Evolutionary conservation across 2,888 invertebrate species (phyloP).

Genomic region (Flabesymbios commensalis): DNA sequence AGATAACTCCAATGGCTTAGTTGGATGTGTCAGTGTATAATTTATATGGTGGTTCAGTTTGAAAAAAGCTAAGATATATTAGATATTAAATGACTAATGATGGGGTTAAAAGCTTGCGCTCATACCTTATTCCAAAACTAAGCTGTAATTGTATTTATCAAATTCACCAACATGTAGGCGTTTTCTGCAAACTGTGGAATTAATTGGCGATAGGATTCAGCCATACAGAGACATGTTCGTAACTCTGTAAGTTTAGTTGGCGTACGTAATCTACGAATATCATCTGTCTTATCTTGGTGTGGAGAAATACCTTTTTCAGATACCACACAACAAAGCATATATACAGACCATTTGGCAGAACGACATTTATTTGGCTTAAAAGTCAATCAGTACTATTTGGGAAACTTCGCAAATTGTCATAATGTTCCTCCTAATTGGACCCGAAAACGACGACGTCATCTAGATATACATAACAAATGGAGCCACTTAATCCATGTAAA

Average conservation of each 20-base stretch:
- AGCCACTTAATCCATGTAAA: not conserved
- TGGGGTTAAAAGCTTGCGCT: not conserved
- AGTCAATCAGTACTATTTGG: not conserved
- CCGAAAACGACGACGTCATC: constrained; percentile 4
- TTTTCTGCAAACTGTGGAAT: not conserved
- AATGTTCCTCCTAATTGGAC: not conserved
- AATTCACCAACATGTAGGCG: not conserved
- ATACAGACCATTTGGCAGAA: not conserved
- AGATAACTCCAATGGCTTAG: constrained; percentile 1
- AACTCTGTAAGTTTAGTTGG: not conserved
- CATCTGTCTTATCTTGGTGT: not conserved
- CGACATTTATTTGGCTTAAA: constrained; percentile 3
- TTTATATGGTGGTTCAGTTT: no score
- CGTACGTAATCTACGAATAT: not conserved
- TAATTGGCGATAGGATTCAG: constrained; percentile 8
- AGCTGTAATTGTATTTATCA: not conserved
- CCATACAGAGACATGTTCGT: not conserved
- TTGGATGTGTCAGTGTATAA: constrained; percentile 3
- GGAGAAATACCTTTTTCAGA: not conserved
- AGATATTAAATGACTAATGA: not conserved
- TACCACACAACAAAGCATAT: not conserved
- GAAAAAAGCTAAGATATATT: constrained; percentile 1
- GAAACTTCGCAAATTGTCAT: not conserved
- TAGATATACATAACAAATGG: not conserved
- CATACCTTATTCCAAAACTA: not conserved